A percentile compares a stretch with the other conserved stretches of the same genome.
These are phyloP conservation scores for Ylistrum balloti DNA, from an alignment of 1,140 invertebrate species.

Conservation along the genomic window DNA sequence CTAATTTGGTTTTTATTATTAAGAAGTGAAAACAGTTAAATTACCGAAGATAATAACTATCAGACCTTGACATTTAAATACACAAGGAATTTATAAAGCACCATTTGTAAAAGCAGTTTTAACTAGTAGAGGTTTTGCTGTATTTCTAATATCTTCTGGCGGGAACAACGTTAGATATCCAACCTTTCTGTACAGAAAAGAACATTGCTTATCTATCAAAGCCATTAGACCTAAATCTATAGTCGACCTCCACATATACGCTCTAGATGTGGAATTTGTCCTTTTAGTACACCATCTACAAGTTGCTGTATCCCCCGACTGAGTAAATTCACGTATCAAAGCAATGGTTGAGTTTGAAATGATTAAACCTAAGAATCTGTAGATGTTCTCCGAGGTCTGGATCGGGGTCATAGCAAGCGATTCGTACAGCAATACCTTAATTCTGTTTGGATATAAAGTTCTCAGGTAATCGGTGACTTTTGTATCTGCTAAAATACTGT, in stretches of 20 bases:
- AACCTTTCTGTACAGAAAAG: background rate
- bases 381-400: background rate
- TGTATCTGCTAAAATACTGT: background rate
- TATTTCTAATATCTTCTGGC: background rate
- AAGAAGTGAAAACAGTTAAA: too few relatives aligned
- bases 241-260: background rate
- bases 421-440: slow-evolving; percentile 4
- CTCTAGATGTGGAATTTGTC: background rate
- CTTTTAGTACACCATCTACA: background rate
- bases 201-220: background rate
- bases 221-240: background rate
- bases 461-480: background rate
- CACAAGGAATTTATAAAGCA: background rate
- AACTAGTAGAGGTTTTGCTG: background rate
- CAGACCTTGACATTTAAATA: too few relatives aligned
- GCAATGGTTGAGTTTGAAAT: background rate
- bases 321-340: background rate
- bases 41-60: too few relatives aligned
- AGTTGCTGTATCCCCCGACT: background rate
- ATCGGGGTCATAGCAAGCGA: background rate
- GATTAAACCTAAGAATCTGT: background rate
- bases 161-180: background rate
- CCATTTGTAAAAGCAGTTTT: background rate
- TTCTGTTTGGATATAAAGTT: background rate
- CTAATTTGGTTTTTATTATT: too few relatives aligned